These are phyloP conservation scores for Aeoliscus strigatus DNA, from an alignment of 2,797 vertebrate genomes.

Conservation along the genomic window DNA sequence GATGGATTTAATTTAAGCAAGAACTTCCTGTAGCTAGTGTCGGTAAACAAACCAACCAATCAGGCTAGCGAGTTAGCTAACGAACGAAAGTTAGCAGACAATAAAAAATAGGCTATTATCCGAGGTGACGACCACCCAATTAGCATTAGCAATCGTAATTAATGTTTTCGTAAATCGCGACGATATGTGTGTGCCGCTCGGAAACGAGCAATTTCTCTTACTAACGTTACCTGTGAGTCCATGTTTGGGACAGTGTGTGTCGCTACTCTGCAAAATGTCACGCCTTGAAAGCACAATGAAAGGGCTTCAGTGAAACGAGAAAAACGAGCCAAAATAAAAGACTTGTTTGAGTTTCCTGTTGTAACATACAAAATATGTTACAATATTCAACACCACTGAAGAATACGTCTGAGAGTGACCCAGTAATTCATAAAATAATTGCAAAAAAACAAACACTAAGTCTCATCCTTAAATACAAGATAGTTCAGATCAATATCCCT, in stretches of 20 bases:
- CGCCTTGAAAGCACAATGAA: slow-evolving; percentile 8
- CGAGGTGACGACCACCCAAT: neutral
- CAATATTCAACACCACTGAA: neutral
- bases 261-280: slow-evolving; percentile 4
- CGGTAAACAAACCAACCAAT: slow-evolving; percentile 1
- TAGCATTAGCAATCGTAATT: neutral
- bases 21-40: slow-evolving; percentile 40
- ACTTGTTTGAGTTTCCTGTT: slow-evolving; percentile 17
- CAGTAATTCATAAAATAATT: neutral
- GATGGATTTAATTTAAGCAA: slow-evolving; percentile 9
- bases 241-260: slow-evolving; percentile 28
- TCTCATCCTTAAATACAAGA: no score
- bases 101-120: neutral
- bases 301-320: neutral
- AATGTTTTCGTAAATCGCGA: fast-evolving
- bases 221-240: slow-evolving; percentile 50
- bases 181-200: neutral
- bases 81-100: slow-evolving; percentile 7
- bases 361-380: slow-evolving; percentile 2
- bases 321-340: neutral
- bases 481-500: fast-evolving
- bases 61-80: slow-evolving; percentile 37
- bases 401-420: neutral
- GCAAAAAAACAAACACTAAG: no score
- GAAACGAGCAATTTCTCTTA: no score